Percentiles rank a stretch among this genome's conserved stretches.
These are phyloP conservation scores for Nasonia giraulti DNA, from an alignment of 1,140 invertebrate species.

Conservation along the genomic window DNA sequence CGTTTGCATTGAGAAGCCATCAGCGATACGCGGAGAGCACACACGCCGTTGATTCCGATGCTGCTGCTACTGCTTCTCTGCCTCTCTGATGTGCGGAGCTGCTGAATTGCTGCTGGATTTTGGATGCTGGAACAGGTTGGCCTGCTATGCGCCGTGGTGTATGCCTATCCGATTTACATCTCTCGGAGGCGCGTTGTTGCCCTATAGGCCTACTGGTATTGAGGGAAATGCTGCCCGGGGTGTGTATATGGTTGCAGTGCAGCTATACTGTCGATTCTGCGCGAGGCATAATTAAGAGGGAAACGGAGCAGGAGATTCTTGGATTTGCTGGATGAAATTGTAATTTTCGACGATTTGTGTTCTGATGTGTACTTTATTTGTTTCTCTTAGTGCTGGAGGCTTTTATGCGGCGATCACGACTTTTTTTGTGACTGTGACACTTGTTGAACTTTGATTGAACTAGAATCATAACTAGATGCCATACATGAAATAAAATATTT, in stretches of 20 bases:
- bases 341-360: neutral
- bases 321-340: neutral
- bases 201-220: neutral
- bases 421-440: too few species aligned
- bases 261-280: slow-evolving; percentile 1
- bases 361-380: too few species aligned
- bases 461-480: too few species aligned
- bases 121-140: neutral
- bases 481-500: too few species aligned
- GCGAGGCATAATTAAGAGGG: neutral
- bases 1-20: slow-evolving; percentile 33
- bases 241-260: neutral
- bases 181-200: neutral
- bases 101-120: neutral
- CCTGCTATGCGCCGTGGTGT: neutral
- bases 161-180: neutral
- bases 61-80: neutral
- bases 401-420: too few species aligned
- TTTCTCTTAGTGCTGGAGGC: too few species aligned
- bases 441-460: too few species aligned
- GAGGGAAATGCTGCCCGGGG: neutral
- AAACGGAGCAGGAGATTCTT: neutral
- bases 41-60: neutral
- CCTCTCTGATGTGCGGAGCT: neutral
- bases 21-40: slow-evolving; percentile 5